Evolutionary conservation across 2,113 vertebrate species (phyloP), one percentile per base, ranked within the genome.

Genomic region (Lagopus muta): DNA sequence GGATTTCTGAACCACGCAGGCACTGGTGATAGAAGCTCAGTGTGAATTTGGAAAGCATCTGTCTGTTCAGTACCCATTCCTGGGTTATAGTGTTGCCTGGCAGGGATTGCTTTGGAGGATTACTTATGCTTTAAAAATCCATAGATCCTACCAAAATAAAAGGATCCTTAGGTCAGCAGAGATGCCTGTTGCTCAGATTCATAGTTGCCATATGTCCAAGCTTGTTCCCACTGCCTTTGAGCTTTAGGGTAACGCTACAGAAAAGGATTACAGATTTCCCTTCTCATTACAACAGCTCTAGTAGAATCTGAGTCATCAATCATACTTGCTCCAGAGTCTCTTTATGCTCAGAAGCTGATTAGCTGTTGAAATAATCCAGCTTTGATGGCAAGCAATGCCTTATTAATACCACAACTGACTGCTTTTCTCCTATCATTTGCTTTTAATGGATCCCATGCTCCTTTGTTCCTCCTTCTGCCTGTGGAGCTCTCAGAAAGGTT

Each of bases 301-400:
- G 69, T 3, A 50, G 52, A 83, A 86, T 83, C 71, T 71, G 77
- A 80, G 73, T 30, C 89, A 67, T 67, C 89, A 40, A 38, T 80
- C 91, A 38, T 52, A 38, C 47, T 66, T 75, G 77, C 73, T 86
- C 64, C 57, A 9, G 66, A 79, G 57, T 47, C 45, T 57, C 64
- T 83, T 80, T 86, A 42, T 80, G 58, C 69, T 89, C 69, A 40
- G 89, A 91, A 89, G 73, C 58, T 92, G 89, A 92, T 93, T 92
- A 93, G 82, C 76, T 92, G 52, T 50, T 58, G 78, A 80, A 89
- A 87, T 80, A 89, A 92, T 87, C 82, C 92, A 76, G 82, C 69
- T 93, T 87, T 80, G 89, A 92, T 83, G 92, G 77, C 54, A 62
- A 75, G 82, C 25, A 50, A 38, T 52, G 64, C 78, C 78, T 82